Percentiles rank a stretch among this genome's conserved stretches.
These are phyloP conservation scores for Rambutsinella grinnellia DNA, from an alignment of 2,888 invertebrate genomes.

Conservation along the genomic window DNA sequence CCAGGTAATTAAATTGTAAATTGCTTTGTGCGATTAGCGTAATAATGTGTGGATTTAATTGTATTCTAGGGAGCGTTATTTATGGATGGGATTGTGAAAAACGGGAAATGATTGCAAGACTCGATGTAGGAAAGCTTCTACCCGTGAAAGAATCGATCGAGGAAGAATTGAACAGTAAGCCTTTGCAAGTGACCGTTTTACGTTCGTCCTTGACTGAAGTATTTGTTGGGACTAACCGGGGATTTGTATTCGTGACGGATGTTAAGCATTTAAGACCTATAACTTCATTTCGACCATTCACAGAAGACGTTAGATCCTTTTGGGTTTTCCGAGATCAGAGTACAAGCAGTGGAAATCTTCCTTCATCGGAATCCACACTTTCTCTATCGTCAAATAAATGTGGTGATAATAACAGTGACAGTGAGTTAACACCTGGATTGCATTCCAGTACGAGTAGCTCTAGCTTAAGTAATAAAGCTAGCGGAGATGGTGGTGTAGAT, in stretches of 20 bases:
- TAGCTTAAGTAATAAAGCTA: slow-evolving; percentile 34
- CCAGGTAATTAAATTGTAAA: slow-evolving; percentile 75
- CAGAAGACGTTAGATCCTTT: slow-evolving; percentile 78
- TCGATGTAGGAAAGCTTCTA: slow-evolving; percentile 92
- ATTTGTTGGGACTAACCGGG: slow-evolving; percentile 95
- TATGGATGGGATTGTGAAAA: slow-evolving; percentile 86
- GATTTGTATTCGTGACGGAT: slow-evolving; percentile 92
- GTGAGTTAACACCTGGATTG: slow-evolving; percentile 33
- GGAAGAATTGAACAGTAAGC: slow-evolving; percentile 83
- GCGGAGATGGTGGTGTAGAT: slow-evolving; percentile 13
- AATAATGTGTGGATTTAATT: slow-evolving; percentile 2
- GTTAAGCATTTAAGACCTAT: slow-evolving; percentile 84
- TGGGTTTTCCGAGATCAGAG: slow-evolving; percentile 68
- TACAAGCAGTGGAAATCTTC: too few relatives aligned
- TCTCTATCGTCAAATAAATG: slow-evolving; percentile 34
- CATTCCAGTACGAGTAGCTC: slow-evolving; percentile 57
- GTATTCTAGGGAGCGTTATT: slow-evolving; percentile 80
- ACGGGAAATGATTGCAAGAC: slow-evolving; percentile 79
- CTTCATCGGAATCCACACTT: slow-evolving; percentile 34
- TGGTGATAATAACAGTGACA: slow-evolving; percentile 56
- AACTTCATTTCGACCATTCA: slow-evolving; percentile 92
- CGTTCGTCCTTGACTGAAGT: slow-evolving; percentile 77
- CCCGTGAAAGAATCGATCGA: slow-evolving; percentile 96
- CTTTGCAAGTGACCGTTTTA: slow-evolving; percentile 82
- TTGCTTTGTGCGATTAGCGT: slow-evolving; percentile 1